These are phyloP conservation scores for Periophthalmodon schlosseri DNA, from an alignment of 2,113 vertebrate genomes.

Conservation along the genomic window DNA sequence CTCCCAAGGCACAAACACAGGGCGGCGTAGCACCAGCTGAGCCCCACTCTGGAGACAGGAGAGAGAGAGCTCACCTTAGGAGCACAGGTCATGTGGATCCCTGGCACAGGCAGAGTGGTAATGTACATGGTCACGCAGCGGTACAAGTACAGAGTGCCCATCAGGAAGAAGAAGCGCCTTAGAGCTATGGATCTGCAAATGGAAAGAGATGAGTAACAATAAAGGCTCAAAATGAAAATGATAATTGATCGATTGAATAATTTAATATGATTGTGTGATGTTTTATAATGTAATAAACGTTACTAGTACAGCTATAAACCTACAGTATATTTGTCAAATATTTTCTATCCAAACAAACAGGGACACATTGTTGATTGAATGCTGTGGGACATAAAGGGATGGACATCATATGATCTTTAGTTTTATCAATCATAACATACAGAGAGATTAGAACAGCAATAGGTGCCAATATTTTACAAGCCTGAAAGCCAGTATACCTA, in stretches of 20 bases:
- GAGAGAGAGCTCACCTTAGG: slow-evolving; percentile 82
- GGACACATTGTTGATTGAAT: no score
- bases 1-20: slow-evolving; percentile 13
- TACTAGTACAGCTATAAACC: neutral
- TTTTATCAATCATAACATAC: no score
- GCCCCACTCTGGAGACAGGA: slow-evolving; percentile 17
- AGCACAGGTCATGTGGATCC: slow-evolving; percentile 94
- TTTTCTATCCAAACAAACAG: neutral
- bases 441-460: no score
- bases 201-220: slow-evolving; percentile 4
- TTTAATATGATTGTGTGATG: no score
- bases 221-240: neutral
- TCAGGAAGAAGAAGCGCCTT: slow-evolving; percentile 93
- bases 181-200: slow-evolving; percentile 88
- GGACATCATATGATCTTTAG: no score
- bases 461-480: no score
- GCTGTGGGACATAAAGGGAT: no score
- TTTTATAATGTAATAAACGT: no score
- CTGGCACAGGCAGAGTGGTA: slow-evolving; percentile 94
- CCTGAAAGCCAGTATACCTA: no score
- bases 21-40: slow-evolving; percentile 17
- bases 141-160: slow-evolving; percentile 95
- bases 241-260: no score
- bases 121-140: slow-evolving; percentile 97
- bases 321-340: neutral